Conservation (phyloP, 1,140 invertebrate species). For the Muscidifurax raptorellus region DNA sequence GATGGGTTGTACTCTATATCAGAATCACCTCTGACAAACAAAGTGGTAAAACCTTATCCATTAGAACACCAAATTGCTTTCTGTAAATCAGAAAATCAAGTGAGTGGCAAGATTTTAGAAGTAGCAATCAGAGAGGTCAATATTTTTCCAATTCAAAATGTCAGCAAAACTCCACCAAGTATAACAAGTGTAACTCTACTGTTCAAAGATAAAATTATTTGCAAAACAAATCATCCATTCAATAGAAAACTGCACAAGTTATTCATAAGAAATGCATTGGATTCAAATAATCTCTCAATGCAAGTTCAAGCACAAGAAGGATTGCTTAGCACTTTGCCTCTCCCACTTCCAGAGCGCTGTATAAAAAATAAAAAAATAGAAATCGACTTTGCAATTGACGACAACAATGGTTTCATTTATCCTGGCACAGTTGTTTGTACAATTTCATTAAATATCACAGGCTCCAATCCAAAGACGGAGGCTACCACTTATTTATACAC, state of each 20-base stretch:
- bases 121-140: slow-evolving; percentile 66
- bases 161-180: slow-evolving; percentile 46
- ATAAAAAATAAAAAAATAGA: slow-evolving; percentile 64
- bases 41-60: slow-evolving; percentile 62
- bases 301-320: slow-evolving; percentile 60
- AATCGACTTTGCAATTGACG: slow-evolving; percentile 68
- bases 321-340: slow-evolving; percentile 61
- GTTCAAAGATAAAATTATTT: slow-evolving; percentile 66
- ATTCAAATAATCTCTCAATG: slow-evolving; percentile 63
- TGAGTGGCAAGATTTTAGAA: slow-evolving; percentile 65
- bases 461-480: slow-evolving; percentile 44
- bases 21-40: slow-evolving; percentile 62
- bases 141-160: slow-evolving; percentile 52
- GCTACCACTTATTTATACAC: slow-evolving; percentile 53
- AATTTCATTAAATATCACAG: slow-evolving; percentile 60
- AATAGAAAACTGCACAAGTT: slow-evolving; percentile 70
- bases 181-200: slow-evolving; percentile 63
- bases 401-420: slow-evolving; percentile 55
- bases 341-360: slow-evolving; percentile 66
- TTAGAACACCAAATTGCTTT: slow-evolving; percentile 54
- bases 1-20: slow-evolving; percentile 67
- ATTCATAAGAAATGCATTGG: slow-evolving; percentile 60
- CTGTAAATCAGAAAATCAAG: slow-evolving; percentile 51
- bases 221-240: slow-evolving; percentile 64
- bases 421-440: slow-evolving; percentile 67